Conservation (phyloP, 2,113 vertebrate species). For the Lepus timidus region DNA sequence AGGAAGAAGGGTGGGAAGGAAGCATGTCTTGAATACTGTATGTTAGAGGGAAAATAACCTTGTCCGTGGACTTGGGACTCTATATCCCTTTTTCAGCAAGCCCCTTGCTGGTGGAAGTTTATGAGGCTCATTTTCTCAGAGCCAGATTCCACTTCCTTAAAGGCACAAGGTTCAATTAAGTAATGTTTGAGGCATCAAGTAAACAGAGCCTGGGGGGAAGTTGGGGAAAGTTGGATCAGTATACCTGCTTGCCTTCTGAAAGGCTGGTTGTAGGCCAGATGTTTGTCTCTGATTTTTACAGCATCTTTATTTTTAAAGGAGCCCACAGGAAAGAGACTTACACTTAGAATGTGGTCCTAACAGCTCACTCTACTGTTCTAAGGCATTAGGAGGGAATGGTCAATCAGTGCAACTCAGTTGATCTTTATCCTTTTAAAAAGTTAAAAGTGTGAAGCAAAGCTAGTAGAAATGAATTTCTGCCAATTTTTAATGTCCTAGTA, state of each 20-base stretch:
- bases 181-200: constrained; percentile 41
- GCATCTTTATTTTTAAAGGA: constrained; percentile 59
- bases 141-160: constrained; percentile 53
- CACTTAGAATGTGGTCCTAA: neutral
- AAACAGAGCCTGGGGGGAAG: neutral
- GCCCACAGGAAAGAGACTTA: constrained; percentile 33
- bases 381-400: constrained; percentile 57
- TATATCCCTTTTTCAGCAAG: constrained; percentile 15
- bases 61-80: constrained; percentile 3
- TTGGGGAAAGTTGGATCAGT: neutral
- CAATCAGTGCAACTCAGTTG: constrained; percentile 28
- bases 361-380: neutral
- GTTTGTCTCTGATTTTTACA: constrained; percentile 62
- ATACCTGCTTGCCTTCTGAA: constrained; percentile 21
- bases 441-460: constrained; percentile 20
- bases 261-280: constrained; percentile 40
- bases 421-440: constrained; percentile 36
- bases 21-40: constrained; percentile 1
- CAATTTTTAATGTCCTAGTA: constrained; percentile 42
- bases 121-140: constrained; percentile 55
- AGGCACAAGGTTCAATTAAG: constrained; percentile 30
- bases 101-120: constrained; percentile 33
- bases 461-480: constrained; percentile 5
- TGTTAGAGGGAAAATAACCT: constrained; percentile 34
- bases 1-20: neutral